Conservation (phyloP, 2,797 vertebrate genomes). For the Galaxias olidus region DNA sequence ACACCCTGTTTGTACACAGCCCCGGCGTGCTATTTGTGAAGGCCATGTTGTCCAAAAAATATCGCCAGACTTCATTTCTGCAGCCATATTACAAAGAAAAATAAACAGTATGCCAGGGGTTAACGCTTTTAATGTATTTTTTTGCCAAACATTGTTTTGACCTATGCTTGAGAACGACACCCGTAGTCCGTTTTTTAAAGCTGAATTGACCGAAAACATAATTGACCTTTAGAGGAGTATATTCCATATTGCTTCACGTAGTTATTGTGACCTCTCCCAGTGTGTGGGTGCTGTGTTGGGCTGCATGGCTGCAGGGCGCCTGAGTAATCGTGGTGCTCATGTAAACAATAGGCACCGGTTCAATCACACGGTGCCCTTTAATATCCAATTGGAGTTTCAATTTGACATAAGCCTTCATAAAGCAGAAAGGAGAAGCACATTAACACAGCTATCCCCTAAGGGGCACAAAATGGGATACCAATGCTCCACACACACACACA, state of each 20-base stretch:
- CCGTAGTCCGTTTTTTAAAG: too few species aligned
- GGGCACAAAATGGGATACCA: slow-evolving; percentile 36
- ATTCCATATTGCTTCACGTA: slow-evolving; percentile 56
- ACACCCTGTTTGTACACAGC: slow-evolving; percentile 37
- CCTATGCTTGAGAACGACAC: neutral
- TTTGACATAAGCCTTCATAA: slow-evolving; percentile 54
- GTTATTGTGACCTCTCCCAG: slow-evolving; percentile 41
- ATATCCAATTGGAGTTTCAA: slow-evolving; percentile 56
- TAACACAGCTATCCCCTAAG: slow-evolving; percentile 39
- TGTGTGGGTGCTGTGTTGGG: slow-evolving; percentile 44
- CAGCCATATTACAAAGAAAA: too few species aligned
- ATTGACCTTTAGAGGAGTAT: slow-evolving; percentile 60
- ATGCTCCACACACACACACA: slow-evolving; percentile 11
- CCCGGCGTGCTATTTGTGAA: neutral
- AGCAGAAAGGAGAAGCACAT: slow-evolving; percentile 58
- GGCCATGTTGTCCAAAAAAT: too few species aligned
- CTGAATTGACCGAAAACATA: slow-evolving; percentile 25
- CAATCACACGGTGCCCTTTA: slow-evolving; percentile 61
- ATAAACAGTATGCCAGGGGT: too few species aligned
- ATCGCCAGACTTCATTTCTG: too few species aligned
- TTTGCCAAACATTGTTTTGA: too few species aligned
- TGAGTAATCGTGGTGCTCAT: slow-evolving; percentile 67
- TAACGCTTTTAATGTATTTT: too few species aligned
- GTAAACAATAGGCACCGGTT: slow-evolving; percentile 65
- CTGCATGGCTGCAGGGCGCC: slow-evolving; percentile 51